phyloP scores from a whole-genome alignment of 2,888 invertebrate genomes.

The Erynnis tages region DNA sequence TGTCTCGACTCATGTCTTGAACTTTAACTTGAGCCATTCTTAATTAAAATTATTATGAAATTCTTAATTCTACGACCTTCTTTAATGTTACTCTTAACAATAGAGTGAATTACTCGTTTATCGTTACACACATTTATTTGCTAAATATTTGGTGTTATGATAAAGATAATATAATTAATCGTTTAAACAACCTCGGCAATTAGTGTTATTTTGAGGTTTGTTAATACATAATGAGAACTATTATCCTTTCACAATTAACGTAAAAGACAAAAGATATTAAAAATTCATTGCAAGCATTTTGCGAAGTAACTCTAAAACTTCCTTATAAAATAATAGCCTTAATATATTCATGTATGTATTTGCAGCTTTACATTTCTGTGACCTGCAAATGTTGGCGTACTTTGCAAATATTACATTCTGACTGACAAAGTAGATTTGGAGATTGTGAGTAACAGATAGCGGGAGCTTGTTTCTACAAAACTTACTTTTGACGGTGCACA shows the following conservation, averaged over 20 bases:
- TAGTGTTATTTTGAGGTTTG: too few relatives aligned
- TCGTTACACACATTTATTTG: too few relatives aligned
- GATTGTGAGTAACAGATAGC: slow-evolving; percentile 16
- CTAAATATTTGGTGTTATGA: too few relatives aligned
- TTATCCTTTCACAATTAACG: slow-evolving; percentile 6
- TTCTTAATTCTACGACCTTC: too few relatives aligned
- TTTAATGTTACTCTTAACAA: too few relatives aligned
- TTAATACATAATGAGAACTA: too few relatives aligned
- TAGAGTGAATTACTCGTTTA: too few relatives aligned
- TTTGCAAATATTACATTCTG: slow-evolving; percentile 16
- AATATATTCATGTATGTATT: background rate
- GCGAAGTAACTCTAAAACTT: background rate
- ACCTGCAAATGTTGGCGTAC: background rate
- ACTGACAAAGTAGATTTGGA: slow-evolving; percentile 14
- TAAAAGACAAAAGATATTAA: too few relatives aligned
- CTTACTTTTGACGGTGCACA: slow-evolving; percentile 11
- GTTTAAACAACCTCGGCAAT: too few relatives aligned
- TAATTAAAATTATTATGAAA: too few relatives aligned
- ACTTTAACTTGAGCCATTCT: slow-evolving; percentile 8
- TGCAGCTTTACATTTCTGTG: background rate
- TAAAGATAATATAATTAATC: too few relatives aligned
- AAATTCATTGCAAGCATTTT: background rate
- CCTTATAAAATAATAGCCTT: background rate
- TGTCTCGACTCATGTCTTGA: slow-evolving; percentile 18
- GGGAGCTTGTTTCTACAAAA: slow-evolving; percentile 11